Percentiles rank a stretch among this genome's conserved stretches.
Evolutionary conservation across 2,797 vertebrate species (phyloP).

Genomic region (Halcyon chelicuti): DNA sequence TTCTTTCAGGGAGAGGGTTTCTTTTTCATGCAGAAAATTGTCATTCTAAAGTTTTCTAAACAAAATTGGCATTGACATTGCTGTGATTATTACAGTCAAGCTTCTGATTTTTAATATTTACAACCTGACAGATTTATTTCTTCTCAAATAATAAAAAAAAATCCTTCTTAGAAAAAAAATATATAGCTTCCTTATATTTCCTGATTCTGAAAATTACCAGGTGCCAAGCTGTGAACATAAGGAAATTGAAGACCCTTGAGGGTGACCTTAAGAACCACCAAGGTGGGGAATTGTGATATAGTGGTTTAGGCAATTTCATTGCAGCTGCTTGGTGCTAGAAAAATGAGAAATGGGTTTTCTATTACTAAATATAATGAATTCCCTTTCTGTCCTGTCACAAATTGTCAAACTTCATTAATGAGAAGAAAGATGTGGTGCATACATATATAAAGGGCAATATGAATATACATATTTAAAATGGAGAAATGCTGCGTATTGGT

Average conservation of each 20-base stretch:
- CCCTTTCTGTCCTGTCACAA: slow-evolving; percentile 78
- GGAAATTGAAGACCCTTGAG: slow-evolving; percentile 69
- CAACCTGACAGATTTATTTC: slow-evolving; percentile 71
- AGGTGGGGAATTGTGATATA: slow-evolving; percentile 27
- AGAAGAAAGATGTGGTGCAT: slow-evolving; percentile 52
- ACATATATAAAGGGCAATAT: slow-evolving; percentile 12
- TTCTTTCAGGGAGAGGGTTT: background rate
- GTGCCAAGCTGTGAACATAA: slow-evolving; percentile 41
- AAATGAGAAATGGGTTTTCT: slow-evolving; percentile 78
- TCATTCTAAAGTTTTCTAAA: background rate
- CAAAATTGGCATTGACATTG: slow-evolving; percentile 36
- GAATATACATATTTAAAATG: slow-evolving; percentile 1
- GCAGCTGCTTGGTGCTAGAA: slow-evolving; percentile 49
- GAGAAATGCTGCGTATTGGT: background rate
- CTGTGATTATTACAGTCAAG: slow-evolving; percentile 65
- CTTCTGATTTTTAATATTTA: slow-evolving; percentile 76
- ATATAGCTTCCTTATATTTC: slow-evolving; percentile 37
- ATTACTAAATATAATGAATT: slow-evolving; percentile 79
- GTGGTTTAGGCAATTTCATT: slow-evolving; percentile 65
- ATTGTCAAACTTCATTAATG: slow-evolving; percentile 84
- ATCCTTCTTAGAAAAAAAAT: slow-evolving; percentile 47
- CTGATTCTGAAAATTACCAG: slow-evolving; percentile 67
- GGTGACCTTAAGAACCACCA: slow-evolving; percentile 55
- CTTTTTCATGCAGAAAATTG: slow-evolving; percentile 36
- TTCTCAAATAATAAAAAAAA: slow-evolving; percentile 63